phyloP scores from a whole-genome alignment of 1,140 invertebrate species.

The Drosophila mayri region DNA sequence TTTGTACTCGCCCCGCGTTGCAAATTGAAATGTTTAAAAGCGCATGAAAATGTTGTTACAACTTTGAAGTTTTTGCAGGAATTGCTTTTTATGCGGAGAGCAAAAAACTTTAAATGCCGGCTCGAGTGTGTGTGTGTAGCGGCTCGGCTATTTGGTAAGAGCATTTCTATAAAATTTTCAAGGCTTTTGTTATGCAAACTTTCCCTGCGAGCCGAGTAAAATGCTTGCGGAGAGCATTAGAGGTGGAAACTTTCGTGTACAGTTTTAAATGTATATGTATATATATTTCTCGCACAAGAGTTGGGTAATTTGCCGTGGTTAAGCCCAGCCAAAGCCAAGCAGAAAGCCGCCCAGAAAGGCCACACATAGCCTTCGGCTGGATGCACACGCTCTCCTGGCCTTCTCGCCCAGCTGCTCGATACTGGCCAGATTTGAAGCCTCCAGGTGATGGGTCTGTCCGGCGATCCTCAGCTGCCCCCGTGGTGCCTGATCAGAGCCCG shows the following conservation, averaged over 20 bases:
- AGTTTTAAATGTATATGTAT: slow-evolving; percentile 13
- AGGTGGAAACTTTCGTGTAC: slow-evolving; percentile 16
- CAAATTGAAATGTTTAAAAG: slow-evolving; percentile 80
- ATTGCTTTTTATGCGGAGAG: slow-evolving; percentile 42
- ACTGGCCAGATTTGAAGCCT: background rate
- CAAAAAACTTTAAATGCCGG: slow-evolving; percentile 51
- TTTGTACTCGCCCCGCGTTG: slow-evolving; percentile 45
- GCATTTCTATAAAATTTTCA: slow-evolving; percentile 46
- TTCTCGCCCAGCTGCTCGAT: slow-evolving; percentile 6
- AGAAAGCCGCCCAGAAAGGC: slow-evolving; percentile 57
- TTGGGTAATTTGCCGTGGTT: slow-evolving; percentile 7
- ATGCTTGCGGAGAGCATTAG: slow-evolving; percentile 2
- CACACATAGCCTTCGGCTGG: slow-evolving; percentile 35
- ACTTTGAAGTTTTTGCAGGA: slow-evolving; percentile 67
- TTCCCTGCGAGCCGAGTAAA: slow-evolving; percentile 9
- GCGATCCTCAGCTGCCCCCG: background rate
- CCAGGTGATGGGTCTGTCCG: background rate
- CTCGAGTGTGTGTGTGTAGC: slow-evolving; percentile 17
- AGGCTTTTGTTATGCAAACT: slow-evolving; percentile 46
- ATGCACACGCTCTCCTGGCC: background rate
- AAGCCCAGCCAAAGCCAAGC: slow-evolving; percentile 57
- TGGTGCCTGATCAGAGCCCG: background rate
- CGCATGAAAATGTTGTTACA: slow-evolving; percentile 80
- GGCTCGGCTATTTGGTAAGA: slow-evolving; percentile 47
- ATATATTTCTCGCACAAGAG: background rate